Evolutionary conservation across 2,888 invertebrate species (phyloP), one percentile per base, ranked within the genome.

Genomic region (Congeria kusceri): DNA sequence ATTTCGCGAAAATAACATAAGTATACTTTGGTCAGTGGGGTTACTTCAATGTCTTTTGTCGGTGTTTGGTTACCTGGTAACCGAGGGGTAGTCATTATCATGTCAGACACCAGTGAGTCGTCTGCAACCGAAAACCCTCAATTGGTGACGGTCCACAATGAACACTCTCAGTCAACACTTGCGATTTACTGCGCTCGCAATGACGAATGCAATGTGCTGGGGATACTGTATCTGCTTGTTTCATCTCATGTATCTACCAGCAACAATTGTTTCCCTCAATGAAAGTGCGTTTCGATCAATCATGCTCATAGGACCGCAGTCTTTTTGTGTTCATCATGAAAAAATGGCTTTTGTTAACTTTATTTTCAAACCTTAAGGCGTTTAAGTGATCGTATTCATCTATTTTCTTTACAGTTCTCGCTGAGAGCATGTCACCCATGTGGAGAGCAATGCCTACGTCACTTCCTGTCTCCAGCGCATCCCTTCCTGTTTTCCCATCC

Each of bases 41-140:
- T 68, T 76, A 73, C 29, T 62, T 28, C 27, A 76, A 72, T 66
- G 76, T 76, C 72, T 72, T 73, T 73, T 76, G 15, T 56, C 62
- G 83, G 80, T 74, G 49, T 83, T 74, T 39, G 47, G 47, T 83
- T 83, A 80, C 83, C 70, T 68, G 65, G 69, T 56, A 59, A 67
- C 73, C 66, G 65, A 68, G 61, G 66, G 62, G 53, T 68, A 61
- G 81, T 47, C 75, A 81, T 77, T 76, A 74, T 74, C 66, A 53
- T 81, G 81, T 75, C 81, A 71, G 23, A 39, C 25, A 61, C 71
- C 77, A 70, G 81, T 67, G 58, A 62, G 70, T 47, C 63, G 47
- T 74, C 46, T 46, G 70, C 73, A 83, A 83, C 58, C 49, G 25
- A 80, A 83, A 3, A 80, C 74, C 68, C 46, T 78, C 73, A 75